These are phyloP conservation scores for Drosophila nr. medialis DNA, from an alignment of 2,888 invertebrate genomes.

Conservation along the genomic window DNA sequence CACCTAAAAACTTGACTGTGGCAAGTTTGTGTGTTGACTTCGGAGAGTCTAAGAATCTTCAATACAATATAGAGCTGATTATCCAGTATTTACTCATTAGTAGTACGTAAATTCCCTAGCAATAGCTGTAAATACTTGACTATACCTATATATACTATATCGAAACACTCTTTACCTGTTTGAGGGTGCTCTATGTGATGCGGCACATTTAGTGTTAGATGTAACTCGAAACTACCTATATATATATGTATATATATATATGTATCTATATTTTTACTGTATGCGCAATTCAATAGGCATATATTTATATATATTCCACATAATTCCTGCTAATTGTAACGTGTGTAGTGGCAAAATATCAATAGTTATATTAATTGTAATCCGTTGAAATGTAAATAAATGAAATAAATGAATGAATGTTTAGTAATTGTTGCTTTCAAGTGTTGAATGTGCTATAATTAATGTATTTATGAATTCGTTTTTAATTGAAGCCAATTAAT, in stretches of 20 bases:
- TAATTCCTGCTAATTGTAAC: slow-evolving; percentile 24
- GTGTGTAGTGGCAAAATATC: slow-evolving; percentile 40
- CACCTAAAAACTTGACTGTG: not conserved
- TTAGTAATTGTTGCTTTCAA: slow-evolving; percentile 14
- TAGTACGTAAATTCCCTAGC: slow-evolving; percentile 9
- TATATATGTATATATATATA: not conserved
- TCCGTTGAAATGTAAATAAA: slow-evolving; percentile 37
- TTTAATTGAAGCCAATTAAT: not conserved
- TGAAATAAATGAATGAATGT: slow-evolving; percentile 9
- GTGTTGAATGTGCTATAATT: slow-evolving; percentile 4
- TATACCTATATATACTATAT: slow-evolving; percentile 6
- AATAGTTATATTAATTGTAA: slow-evolving; percentile 35
- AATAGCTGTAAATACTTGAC: slow-evolving; percentile 49
- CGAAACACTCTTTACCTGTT: slow-evolving; percentile 21
- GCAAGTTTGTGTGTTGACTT: not conserved
- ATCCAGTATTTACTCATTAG: not conserved
- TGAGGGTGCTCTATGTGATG: slow-evolving; percentile 51
- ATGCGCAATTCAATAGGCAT: not conserved
- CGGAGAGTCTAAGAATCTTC: not conserved
- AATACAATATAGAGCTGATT: not conserved
- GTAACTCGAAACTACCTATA: slow-evolving; percentile 34
- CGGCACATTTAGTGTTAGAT: slow-evolving; percentile 51
- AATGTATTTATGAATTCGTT: slow-evolving; percentile 1
- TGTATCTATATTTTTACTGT: not conserved
- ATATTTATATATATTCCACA: slow-evolving; percentile 8